Conservation (phyloP, 1,140 invertebrate genomes). For the Camponotus vicinus region DNA sequence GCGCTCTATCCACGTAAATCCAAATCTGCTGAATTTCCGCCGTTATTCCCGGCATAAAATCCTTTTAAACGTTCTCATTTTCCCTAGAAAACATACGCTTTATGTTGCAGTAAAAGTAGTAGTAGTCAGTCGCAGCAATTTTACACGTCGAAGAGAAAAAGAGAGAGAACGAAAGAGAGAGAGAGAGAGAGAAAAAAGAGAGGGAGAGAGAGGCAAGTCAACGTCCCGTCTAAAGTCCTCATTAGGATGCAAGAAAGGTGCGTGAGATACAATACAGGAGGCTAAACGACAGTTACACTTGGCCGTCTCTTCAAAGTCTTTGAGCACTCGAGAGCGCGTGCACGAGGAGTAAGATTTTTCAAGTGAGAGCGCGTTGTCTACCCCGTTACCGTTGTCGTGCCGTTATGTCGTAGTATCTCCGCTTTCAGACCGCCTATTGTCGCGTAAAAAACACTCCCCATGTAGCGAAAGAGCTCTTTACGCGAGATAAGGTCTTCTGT, state of each 20-base stretch:
- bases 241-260: constrained; percentile 51
- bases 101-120: constrained; percentile 42
- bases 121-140: constrained; percentile 6
- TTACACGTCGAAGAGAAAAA: background rate
- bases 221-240: constrained; percentile 43
- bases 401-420: constrained; percentile 39
- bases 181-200: background rate
- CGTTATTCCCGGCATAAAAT: constrained; percentile 53
- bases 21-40: constrained; percentile 53
- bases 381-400: constrained; percentile 12
- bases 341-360: constrained; percentile 58
- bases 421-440: constrained; percentile 39
- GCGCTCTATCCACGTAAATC: constrained; percentile 46
- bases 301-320: constrained; percentile 48
- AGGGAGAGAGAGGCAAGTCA: background rate
- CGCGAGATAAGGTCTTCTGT: constrained; percentile 22
- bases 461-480: constrained; percentile 31
- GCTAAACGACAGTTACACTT: constrained; percentile 56
- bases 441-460: constrained; percentile 19
- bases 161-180: background rate
- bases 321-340: constrained; percentile 23
- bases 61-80: constrained; percentile 56
- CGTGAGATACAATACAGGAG: constrained; percentile 33
- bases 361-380: constrained; percentile 23
- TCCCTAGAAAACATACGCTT: constrained; percentile 41